Evolutionary conservation across 2,888 invertebrate genomes (phyloP), one percentile per base, ranked within the genome.

Genomic region (Malthinus flaveolus): DNA sequence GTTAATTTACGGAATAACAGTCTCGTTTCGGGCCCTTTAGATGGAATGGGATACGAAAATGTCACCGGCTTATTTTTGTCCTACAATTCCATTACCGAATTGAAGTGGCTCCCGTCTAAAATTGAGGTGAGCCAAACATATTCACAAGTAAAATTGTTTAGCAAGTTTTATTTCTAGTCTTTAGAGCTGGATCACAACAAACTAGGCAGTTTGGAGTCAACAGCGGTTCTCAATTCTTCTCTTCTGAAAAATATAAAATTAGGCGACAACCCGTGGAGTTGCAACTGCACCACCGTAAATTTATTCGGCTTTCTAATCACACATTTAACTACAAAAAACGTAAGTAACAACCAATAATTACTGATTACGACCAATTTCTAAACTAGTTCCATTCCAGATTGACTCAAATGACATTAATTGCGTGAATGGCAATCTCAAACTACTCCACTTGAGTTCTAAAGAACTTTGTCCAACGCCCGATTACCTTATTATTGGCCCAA

Each of bases 161-260:
- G 12, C 34, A 23, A 23, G 5, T 23, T 23, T 23, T 23, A 5
- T 49, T 71, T 72, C 36, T 55, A 71, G 71, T 61, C 67, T 8
- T 70, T 89, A 45, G 80, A 84, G 61, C 58, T 89, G 39, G 77
- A 84, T 37, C 73, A 81, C 59, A 89, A 89, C 69, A 78, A 81
- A 23, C 66, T 89, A 4, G 75, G 78, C 0, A 67, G 68, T 12
- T 62, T 87, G 49, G 81, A 81, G 74, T 68, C 78, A 1, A 65
- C 84, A 9, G 63, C 77, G 5, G 66, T 71, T 5, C 65, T 84
- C n/a, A 71, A 69, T 5, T 74, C 78, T 32, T 73, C 74, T 0
- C 68, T 74, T 2, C 66, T 84, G n/a, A 66, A 4, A 7, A 35
- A 31, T 31, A 49, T 49, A 23, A 4, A 13, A 6, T 36, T 49